A percentile compares a stretch with the other conserved stretches of the same genome.
Conservation (phyloP, 1,140 invertebrate genomes). For the Drosophila asahinai region DNA sequence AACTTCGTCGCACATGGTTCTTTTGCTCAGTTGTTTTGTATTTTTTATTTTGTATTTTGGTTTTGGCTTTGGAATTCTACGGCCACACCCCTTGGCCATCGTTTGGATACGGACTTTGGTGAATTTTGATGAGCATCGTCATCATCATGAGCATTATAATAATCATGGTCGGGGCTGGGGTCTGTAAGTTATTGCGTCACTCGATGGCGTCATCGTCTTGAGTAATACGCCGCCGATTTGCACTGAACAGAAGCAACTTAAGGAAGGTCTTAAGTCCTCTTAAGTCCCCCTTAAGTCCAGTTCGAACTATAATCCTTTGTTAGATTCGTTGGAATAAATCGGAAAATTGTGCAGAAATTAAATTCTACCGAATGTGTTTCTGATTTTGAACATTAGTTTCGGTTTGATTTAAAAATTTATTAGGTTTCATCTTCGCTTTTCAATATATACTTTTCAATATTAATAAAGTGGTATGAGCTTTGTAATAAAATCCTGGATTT, state of each 20-base stretch:
- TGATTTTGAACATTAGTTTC: not conserved
- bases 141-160: conserved; percentile 12
- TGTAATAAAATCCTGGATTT: too few relatives aligned
- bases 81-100: conserved; percentile 19
- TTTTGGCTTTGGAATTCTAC: conserved; percentile 18
- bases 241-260: conserved; percentile 3
- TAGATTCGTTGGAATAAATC: too few relatives aligned
- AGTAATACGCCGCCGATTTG: conserved; percentile 28
- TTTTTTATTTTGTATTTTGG: conserved; percentile 42
- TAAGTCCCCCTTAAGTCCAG: not conserved
- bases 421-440: not conserved
- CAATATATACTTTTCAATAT: not conserved
- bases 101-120: not conserved
- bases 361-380: too few relatives aligned
- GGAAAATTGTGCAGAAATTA: too few relatives aligned
- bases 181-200: conserved; percentile 66
- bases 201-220: conserved; percentile 62
- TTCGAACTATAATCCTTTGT: too few relatives aligned
- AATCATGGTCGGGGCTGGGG: conserved; percentile 12
- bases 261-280: conserved; percentile 24
- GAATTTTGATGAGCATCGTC: conserved; percentile 34
- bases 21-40: conserved; percentile 11
- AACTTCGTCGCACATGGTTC: conserved; percentile 31
- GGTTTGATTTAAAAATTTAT: not conserved
- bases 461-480: too few relatives aligned